phyloP scores from a whole-genome alignment of 2,888 invertebrate genomes.

The Bimastos eiseni region DNA sequence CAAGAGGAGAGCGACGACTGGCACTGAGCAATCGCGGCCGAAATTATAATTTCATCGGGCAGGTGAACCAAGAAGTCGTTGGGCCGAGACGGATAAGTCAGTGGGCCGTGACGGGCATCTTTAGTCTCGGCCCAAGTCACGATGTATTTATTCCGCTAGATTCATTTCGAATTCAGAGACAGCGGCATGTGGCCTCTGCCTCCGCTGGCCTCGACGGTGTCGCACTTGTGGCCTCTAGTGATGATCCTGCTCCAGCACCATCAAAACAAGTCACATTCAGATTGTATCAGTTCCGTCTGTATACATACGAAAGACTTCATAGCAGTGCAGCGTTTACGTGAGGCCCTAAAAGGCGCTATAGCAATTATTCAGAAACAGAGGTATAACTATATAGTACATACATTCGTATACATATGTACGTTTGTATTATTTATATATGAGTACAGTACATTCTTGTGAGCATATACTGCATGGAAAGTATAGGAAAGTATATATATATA shows the following conservation, averaged over 20 bases:
- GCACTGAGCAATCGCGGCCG: not conserved
- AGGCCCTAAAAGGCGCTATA: no score
- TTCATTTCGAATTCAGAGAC: not conserved
- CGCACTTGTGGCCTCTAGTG: not conserved
- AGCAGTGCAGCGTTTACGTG: not conserved
- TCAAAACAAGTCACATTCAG: not conserved
- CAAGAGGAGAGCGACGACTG: not conserved
- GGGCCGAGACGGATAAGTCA: not conserved
- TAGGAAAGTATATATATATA: no score
- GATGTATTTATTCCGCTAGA: not conserved
- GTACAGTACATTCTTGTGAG: no score
- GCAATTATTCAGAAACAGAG: no score
- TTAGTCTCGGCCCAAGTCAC: not conserved
- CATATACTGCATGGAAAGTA: no score
- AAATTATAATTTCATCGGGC: not conserved
- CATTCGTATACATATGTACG: no score
- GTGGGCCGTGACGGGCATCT: not conserved
- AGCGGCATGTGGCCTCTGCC: constrained; percentile 3
- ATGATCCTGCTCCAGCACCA: constrained; percentile 13
- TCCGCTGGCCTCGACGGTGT: not conserved
- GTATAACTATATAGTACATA: no score
- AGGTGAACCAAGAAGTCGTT: not conserved
- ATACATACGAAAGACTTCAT: not conserved
- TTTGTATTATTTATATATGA: no score
- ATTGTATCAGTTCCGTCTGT: no score